Evolutionary conservation across 2,888 invertebrate species (phyloP), one percentile per base, ranked within the genome.

Genomic region (Calameuta pallipes): DNA sequence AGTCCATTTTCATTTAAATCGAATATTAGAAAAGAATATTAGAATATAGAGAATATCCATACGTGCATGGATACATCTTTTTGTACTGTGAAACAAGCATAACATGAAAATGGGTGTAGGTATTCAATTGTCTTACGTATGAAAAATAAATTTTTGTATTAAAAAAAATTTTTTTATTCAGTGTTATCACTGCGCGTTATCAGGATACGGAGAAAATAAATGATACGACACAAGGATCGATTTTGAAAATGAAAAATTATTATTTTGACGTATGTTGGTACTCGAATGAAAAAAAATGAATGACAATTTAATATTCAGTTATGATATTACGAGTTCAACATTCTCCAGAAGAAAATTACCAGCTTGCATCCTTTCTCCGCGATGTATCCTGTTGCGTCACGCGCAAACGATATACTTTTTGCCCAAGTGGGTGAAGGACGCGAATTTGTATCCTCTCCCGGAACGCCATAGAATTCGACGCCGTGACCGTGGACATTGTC

Each of bases 391-490:
- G 83, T 88, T 87, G 84, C 86, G 82, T 83, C 83, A 85, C 77
- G 79, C 80, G 80, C 81, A 77, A 82, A 77, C 82, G 86, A 87
- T 81, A 87, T 86, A 87, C 86, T 86, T 83, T 83, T 85, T 80
- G 85, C 82, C 77, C 83, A 89, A 86, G 80, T 87, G 84, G 88
- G 89, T 88, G 88, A 89, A 89, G 89, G 88, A 87, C 88, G 83
- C 75, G 68, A 15, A 31, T 71, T 56, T 23, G 41, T 56, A 56
- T 56, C 41, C 41, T 56, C 41, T 56, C 41, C 41, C 41, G 41
- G 41, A 56, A 56, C 41, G 41, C 41, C 23, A 56, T 56, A 23
- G 41, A 56, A 56, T 56, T 56, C 23, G 41, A 56, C 41, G 41
- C 41, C 41, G 41, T 56, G 41, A 56, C 41, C 41, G 41, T 56